Conservation (phyloP, 2,888 invertebrate species). For the Heliconius erato region DNA sequence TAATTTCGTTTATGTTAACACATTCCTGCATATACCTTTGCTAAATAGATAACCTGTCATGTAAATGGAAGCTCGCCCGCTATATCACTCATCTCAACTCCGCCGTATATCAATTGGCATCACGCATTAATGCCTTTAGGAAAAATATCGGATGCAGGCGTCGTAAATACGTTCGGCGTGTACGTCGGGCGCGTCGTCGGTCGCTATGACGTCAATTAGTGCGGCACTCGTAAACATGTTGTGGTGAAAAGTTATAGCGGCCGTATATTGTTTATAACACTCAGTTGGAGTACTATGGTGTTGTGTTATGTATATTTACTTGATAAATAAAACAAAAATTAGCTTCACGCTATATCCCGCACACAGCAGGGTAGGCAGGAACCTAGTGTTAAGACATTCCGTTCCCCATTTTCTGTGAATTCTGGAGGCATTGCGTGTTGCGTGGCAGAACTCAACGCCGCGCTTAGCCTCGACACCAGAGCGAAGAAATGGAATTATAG, state of each 20-base stretch:
- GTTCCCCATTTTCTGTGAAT: no score
- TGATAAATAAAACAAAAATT: background rate
- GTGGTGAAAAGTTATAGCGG: constrained; percentile 52
- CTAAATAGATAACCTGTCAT: constrained; percentile 14
- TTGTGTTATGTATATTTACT: constrained; percentile 37
- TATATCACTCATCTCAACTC: constrained; percentile 56
- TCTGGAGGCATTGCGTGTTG: no score
- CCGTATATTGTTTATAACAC: constrained; percentile 40
- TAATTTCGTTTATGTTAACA: background rate
- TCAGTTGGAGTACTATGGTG: constrained; percentile 33
- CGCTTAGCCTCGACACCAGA: no score
- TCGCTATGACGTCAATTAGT: constrained; percentile 71
- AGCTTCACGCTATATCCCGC: no score
- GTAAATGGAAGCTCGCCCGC: constrained; percentile 35
- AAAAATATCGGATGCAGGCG: constrained; percentile 75
- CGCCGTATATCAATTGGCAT: constrained; percentile 74
- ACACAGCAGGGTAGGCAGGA: no score
- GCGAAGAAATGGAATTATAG: no score
- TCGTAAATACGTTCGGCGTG: constrained; percentile 68
- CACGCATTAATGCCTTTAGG: constrained; percentile 73
- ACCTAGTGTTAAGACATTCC: no score
- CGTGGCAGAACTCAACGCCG: no score
- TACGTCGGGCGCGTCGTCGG: constrained; percentile 57
- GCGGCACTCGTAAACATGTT: constrained; percentile 59
- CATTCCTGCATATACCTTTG: background rate